Conservation (phyloP, 2,888 invertebrate genomes). For the Microdon myrmicae region DNA sequence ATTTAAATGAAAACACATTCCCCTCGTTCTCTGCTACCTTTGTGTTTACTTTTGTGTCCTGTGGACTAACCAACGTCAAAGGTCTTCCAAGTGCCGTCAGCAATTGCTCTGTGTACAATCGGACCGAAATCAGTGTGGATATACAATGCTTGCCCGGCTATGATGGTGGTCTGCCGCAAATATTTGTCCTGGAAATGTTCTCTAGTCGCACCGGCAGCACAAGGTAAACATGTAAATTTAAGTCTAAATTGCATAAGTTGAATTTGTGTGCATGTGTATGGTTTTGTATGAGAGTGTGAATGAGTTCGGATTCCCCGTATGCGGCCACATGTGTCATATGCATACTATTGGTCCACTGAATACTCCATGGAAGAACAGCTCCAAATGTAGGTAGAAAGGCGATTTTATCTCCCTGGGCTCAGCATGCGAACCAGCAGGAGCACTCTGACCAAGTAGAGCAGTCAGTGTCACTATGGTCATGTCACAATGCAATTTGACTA, state of each 20-base stretch:
- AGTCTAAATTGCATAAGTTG: conserved; percentile 13
- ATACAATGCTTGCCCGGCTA: conserved; percentile 85
- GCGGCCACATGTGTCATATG: conserved; percentile 38
- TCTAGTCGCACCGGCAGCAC: conserved; percentile 66
- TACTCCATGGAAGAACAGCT: neutral
- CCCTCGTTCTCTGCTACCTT: conserved; percentile 1
- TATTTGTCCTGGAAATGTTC: conserved; percentile 83
- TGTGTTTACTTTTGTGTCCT: conserved; percentile 47
- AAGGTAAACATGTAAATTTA: conserved; percentile 61
- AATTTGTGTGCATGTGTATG: conserved; percentile 2
- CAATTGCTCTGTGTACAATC: conserved; percentile 86
- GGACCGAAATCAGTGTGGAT: conserved; percentile 83
- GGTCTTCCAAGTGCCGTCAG: conserved; percentile 86
- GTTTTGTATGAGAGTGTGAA: conserved; percentile 1
- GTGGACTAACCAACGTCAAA: conserved; percentile 61
- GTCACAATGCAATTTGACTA: conserved; percentile 22
- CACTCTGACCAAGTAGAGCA: too few relatives aligned
- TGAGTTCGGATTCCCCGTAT: too few relatives aligned
- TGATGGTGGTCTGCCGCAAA: conserved; percentile 89
- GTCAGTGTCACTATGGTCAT: conserved; percentile 33
- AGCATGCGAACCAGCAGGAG: neutral
- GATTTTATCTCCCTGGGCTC: conserved; percentile 26
- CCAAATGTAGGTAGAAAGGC: conserved; percentile 3
- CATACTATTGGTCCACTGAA: conserved; percentile 18
- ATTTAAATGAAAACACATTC: conserved; percentile 24